These are phyloP conservation scores for Pecten maximus DNA, from an alignment of 2,888 invertebrate species.

Conservation along the genomic window DNA sequence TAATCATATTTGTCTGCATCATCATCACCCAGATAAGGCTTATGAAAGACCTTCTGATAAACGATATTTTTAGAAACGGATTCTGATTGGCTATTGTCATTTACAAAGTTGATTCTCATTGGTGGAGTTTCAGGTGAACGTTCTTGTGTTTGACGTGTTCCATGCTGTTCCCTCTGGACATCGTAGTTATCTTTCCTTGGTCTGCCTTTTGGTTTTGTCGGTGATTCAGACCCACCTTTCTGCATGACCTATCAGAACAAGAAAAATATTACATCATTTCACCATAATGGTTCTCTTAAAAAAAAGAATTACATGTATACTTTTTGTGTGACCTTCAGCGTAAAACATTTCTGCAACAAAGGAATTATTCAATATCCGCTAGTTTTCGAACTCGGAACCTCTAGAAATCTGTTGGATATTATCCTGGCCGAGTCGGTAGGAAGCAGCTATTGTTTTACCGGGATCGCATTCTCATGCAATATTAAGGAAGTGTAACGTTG, in stretches of 20 bases:
- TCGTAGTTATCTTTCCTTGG: slow-evolving; percentile 76
- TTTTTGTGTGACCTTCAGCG: too few species aligned
- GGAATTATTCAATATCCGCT: too few species aligned
- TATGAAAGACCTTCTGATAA: background rate
- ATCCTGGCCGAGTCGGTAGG: too few species aligned
- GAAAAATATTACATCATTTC: background rate
- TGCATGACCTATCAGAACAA: slow-evolving; percentile 77
- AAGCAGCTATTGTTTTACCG: too few species aligned
- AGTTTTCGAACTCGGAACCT: too few species aligned
- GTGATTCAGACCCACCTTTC: slow-evolving; percentile 80
- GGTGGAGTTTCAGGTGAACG: background rate
- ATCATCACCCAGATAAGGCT: background rate
- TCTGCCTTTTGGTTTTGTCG: slow-evolving; percentile 82
- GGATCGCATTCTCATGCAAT: too few species aligned
- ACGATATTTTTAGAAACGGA: background rate
- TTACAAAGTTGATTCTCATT: background rate
- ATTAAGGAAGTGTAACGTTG: too few species aligned
- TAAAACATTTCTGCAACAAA: too few species aligned
- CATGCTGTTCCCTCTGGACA: background rate
- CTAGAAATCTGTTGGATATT: too few species aligned
- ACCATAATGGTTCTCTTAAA: too few species aligned
- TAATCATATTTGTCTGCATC: background rate
- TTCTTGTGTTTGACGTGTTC: background rate
- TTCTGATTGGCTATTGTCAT: background rate
- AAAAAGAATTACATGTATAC: too few species aligned